Base-by-base conservation (phyloP, 1,140 invertebrate species). In the Hycleus cichorii region DNA sequence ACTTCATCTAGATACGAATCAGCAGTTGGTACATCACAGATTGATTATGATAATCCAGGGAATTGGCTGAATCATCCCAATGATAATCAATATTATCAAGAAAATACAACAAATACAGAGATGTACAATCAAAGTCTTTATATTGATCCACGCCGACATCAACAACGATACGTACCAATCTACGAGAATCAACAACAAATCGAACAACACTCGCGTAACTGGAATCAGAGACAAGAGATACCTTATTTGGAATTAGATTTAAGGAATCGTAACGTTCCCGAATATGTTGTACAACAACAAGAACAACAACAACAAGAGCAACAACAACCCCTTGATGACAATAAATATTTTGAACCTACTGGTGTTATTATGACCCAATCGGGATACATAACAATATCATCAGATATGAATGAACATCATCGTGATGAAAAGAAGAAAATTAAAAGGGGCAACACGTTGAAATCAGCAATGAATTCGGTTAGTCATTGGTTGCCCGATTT, bases 401-500 rank as follows among this genome's bases (percentile, higher is more conserved):
- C 82, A 12, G 84, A 87, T 68, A 76, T 85, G 18, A 86, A 79
- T 38, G 64, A 70, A 55, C 32, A 32, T 18, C 18, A 53, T 24
- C 72, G 74, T 39, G 79, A 83, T 66, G 80, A 82, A 62, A 10
- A 42, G 40, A 87, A 87, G 73, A 88, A 89, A 70, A 77, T 85
- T 27, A 83, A 85, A 72, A 71, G 84, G 57, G 82, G 83, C n/a
- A 78, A 80, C 2, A 87, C 85, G 1, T 68, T 90, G 43, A 89
- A 89, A 74, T 85, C 86, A 43, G 89, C 88, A 0, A 88, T 91
- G 83, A 88, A 80, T 67, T 87, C 87, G 1, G 83, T 90, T 64
- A 88, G 83, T 66, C 85, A 84, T 66, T 89, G 90, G 82, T 73
- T 93, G 32, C 89, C 89, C 0, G 89, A 91, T 69, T 76, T 92